Conservation (phyloP, 37 sponge, comb jelly and placozoan genomes). For the Halisarca cf. caerulea region DNA sequence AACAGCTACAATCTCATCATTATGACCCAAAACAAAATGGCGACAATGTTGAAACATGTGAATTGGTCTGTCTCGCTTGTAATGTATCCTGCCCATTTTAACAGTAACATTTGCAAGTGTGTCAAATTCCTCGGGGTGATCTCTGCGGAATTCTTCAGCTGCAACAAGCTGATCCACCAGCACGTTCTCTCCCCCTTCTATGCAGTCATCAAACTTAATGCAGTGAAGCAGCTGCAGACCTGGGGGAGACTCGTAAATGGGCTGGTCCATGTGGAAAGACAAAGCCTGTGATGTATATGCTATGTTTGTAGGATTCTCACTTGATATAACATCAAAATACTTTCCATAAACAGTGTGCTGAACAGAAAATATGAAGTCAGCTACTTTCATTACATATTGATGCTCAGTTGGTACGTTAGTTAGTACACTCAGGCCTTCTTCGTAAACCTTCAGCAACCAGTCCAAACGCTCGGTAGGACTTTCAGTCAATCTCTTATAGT, state of each 20-base stretch:
- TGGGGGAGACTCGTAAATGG: background rate
- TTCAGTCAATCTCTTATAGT: background rate
- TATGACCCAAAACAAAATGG: background rate
- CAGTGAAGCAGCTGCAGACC: background rate
- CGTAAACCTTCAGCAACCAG: background rate
- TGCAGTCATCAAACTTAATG: constrained; percentile 41
- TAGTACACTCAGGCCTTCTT: background rate
- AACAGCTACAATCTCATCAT: constrained; percentile 16
- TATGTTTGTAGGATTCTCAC: background rate
- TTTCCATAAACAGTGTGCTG: background rate
- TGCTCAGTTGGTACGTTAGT: background rate
- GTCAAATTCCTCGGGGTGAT: constrained; percentile 52
- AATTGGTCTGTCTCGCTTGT: constrained; percentile 12
- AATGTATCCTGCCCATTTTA: constrained; percentile 54
- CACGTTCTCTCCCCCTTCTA: constrained; percentile 62
- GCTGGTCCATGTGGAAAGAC: background rate
- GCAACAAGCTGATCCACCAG: constrained; percentile 56
- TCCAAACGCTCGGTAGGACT: background rate
- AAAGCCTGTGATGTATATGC: background rate
- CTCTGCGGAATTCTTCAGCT: constrained; percentile 52
- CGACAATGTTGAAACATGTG: background rate
- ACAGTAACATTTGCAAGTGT: constrained; percentile 59
- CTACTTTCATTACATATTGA: background rate
- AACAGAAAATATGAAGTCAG: background rate
- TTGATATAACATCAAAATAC: background rate